A percentile compares a stretch with the other conserved stretches of the same genome.
Evolutionary conservation across 2,797 vertebrate genomes (phyloP).

Genomic region (Lycodopsis pacificus): DNA sequence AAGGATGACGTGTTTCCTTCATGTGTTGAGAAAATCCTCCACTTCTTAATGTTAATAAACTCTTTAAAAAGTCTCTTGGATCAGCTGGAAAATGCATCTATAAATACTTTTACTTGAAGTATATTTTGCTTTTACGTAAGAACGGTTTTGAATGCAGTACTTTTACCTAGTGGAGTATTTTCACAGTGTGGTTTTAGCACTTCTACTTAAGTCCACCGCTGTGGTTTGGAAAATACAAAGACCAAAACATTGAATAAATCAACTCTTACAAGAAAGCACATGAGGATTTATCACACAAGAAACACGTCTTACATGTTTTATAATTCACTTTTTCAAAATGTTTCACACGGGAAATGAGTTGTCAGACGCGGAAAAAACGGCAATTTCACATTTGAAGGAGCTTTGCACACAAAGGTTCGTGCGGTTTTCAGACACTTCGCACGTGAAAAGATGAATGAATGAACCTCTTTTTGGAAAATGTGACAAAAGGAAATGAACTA

Average conservation of each 20-base stretch:
- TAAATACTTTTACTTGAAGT: not conserved
- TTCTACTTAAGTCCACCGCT: not conserved
- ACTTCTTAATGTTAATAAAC: not conserved
- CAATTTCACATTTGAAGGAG: not conserved
- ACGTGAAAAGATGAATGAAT: not conserved
- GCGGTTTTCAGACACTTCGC: not conserved
- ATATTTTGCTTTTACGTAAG: not conserved
- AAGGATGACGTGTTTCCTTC: no score
- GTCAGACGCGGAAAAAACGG: not conserved
- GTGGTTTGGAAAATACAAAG: not conserved
- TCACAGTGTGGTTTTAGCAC: not conserved
- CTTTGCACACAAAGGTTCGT: not conserved
- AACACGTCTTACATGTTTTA: not conserved
- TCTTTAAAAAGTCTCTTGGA: not conserved
- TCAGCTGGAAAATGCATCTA: not conserved
- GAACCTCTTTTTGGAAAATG: not conserved
- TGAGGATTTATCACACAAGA: not conserved
- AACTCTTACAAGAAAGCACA: not conserved
- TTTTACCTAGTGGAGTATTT: not conserved
- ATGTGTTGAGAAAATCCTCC: no score
- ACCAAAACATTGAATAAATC: not conserved
- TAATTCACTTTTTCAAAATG: not conserved
- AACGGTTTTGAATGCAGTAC: no score
- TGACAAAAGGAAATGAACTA: not conserved
- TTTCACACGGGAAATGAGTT: not conserved